A percentile compares a stretch with the other conserved stretches of the same genome.
These are phyloP conservation scores for Hoplostethus atlanticus DNA, from an alignment of 2,797 vertebrate species.

Conservation along the genomic window DNA sequence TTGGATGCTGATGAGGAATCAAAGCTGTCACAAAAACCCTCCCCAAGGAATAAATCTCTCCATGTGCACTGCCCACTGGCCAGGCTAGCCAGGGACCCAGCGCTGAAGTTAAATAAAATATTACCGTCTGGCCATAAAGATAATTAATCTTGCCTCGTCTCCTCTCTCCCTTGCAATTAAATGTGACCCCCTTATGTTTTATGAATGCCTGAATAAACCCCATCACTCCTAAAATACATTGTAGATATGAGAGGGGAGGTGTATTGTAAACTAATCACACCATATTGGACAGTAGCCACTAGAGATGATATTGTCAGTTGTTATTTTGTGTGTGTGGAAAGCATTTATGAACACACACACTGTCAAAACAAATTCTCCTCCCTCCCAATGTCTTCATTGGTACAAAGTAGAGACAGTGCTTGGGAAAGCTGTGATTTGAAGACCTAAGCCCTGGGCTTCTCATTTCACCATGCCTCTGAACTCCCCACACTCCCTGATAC, in stretches of 20 bases:
- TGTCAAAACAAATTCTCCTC: slow-evolving; percentile 54
- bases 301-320: slow-evolving; percentile 47
- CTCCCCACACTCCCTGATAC: slow-evolving; percentile 74
- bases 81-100: slow-evolving; percentile 68
- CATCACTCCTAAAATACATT: slow-evolving; percentile 66
- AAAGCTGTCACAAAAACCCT: slow-evolving; percentile 73
- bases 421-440: slow-evolving; percentile 77
- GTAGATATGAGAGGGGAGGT: slow-evolving; percentile 58
- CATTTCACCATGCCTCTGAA: slow-evolving; percentile 75
- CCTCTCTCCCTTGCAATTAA: slow-evolving; percentile 79
- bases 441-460: slow-evolving; percentile 75
- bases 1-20: slow-evolving; percentile 61
- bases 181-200: slow-evolving; percentile 86
- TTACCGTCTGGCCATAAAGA: slow-evolving; percentile 83
- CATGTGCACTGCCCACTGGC: slow-evolving; percentile 47
- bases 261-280: slow-evolving; percentile 68
- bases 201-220: slow-evolving; percentile 80
- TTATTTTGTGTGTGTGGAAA: slow-evolving; percentile 8
- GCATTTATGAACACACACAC: slow-evolving; percentile 32
- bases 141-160: slow-evolving; percentile 85
- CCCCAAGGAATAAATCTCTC: slow-evolving; percentile 70
- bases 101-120: slow-evolving; percentile 84
- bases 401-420: slow-evolving; percentile 59
- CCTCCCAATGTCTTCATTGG: slow-evolving; percentile 53
- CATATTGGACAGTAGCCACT: slow-evolving; percentile 55